Evolutionary conservation across 2,888 invertebrate species (phyloP), one percentile per base, ranked within the genome.

Genomic region (Meiosimyza platycephala): DNA sequence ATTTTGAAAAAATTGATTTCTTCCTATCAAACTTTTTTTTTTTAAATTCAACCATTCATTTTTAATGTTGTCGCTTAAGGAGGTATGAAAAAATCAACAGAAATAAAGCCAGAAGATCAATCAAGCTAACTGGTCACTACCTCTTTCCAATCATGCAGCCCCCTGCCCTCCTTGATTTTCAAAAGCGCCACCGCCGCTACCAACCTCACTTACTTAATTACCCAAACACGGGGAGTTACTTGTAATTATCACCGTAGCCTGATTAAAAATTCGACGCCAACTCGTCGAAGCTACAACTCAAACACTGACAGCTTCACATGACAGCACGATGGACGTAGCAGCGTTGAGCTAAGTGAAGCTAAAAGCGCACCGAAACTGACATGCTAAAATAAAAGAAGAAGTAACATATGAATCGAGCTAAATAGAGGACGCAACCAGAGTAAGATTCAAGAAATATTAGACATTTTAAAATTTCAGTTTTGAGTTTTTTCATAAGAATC

Each of bases 251-350:
- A 63, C 72, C 68, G 57, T 68, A 51, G 62, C 51, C 64, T 74
- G 71, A 71, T 71, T 71, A 74, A 74, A 74, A 74, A 74, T 71
- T 62, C 74, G 67, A 74, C 74, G 74, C 74, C 71, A 33, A 63
- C 57, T 57, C 66, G 33, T 57, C 67, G 59, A 48, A 40, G 72
- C 60, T 50, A 55, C 72, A 68, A 72, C 67, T 67, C 72, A 68
- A 68, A 68, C 54, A 62, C 67, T 72, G 72, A 72, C 72, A 72
- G 72, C 50, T 55, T 59, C 63, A 68, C 69, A 60, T 70, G 69
- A 70, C 69, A 62, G 62, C 60, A 51, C 15, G 48, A 40, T 40
- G 40, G 40, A 47, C 48, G 18, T 12, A 9, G 40, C 40, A 16
- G 60, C 28, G 22, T 4, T 40, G 40, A 9, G 18, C 18, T 12